These are phyloP conservation scores for Chesias legatella DNA, from an alignment of 2,888 invertebrate species.

Conservation along the genomic window DNA sequence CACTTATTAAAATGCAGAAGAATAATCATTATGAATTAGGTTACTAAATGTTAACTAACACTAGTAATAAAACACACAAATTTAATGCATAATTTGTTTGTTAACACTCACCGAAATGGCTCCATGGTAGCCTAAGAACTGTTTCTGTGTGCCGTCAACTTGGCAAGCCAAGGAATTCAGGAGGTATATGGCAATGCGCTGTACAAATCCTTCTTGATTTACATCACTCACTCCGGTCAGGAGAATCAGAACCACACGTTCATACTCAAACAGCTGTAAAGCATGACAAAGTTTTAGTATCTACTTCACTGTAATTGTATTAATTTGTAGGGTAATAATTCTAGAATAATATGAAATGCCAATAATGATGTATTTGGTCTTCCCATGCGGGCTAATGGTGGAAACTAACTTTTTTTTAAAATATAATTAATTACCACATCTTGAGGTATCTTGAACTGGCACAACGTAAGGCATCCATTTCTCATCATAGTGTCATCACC, in stretches of 20 bases:
- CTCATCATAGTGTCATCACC: conserved; percentile 96
- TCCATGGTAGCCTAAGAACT: conserved; percentile 93
- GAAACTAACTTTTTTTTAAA: background rate
- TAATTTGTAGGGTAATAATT: no score
- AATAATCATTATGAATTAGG: no score
- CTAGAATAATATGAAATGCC: no score
- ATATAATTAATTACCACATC: conserved; percentile 88
- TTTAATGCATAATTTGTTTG: no score
- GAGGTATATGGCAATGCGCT: conserved; percentile 95
- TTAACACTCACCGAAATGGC: conserved; percentile 86
- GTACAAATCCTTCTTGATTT: conserved; percentile 94
- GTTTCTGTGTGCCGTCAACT: conserved; percentile 95
- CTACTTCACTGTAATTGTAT: no score
- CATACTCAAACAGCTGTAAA: conserved; percentile 92
- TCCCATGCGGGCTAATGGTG: no score
- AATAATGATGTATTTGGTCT: no score
- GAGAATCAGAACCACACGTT: conserved; percentile 90
- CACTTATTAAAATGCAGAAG: no score
- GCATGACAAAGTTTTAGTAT: background rate
- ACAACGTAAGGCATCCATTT: conserved; percentile 96
- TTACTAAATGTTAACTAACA: no score
- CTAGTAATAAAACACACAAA: background rate
- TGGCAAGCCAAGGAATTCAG: conserved; percentile 98
- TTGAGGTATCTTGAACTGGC: conserved; percentile 96
- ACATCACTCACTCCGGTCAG: conserved; percentile 90